These are phyloP conservation scores for Masticophis lateralis DNA, from an alignment of 2,797 vertebrate species.

Conservation along the genomic window DNA sequence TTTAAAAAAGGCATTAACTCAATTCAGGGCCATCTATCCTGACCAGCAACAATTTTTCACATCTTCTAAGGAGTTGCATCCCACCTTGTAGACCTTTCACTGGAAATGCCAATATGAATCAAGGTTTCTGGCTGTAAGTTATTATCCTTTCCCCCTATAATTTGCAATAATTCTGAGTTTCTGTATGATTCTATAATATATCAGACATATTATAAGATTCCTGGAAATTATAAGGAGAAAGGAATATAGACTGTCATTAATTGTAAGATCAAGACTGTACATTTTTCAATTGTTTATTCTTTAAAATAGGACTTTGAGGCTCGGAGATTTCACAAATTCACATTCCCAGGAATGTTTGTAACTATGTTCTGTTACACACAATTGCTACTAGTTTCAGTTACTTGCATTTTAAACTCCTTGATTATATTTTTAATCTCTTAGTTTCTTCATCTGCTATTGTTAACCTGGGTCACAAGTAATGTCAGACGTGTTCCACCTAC, in stretches of 20 bases:
- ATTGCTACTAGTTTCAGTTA: no score
- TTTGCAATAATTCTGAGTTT: neutral
- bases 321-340: neutral
- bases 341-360: no score
- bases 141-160: neutral
- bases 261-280: no score
- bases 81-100: neutral
- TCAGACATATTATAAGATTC: neutral
- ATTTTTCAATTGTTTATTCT: no score
- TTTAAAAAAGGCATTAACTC: neutral
- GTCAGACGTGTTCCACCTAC: no score
- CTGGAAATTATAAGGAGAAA: no score
- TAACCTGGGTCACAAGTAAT: no score
- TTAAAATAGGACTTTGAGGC: neutral
- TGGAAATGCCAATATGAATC: neutral
- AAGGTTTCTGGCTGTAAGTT: neutral
- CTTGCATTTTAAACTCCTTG: no score
- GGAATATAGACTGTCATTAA: neutral
- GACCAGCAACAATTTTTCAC: neutral
- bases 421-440: no score
- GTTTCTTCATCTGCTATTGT: no score
- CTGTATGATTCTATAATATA: neutral
- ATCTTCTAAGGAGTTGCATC: neutral
- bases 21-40: neutral
- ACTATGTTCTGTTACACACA: no score